Evolutionary conservation across 2,113 vertebrate genomes (phyloP).

Genomic region (Formicarius rufipectus): DNA sequence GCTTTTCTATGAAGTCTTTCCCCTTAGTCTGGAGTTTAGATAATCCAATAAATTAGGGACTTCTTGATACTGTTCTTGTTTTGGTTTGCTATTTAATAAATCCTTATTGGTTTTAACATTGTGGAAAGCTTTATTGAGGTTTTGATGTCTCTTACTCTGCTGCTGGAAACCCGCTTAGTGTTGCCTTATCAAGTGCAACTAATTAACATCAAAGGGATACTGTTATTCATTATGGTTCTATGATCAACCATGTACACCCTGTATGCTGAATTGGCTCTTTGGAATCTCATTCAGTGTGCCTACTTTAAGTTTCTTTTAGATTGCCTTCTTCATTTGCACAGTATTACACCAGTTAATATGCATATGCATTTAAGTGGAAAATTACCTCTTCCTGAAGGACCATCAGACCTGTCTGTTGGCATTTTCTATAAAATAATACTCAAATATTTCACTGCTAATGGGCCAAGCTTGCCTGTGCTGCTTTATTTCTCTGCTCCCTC

Average conservation of each 20-base stretch:
- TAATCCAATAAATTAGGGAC: background rate
- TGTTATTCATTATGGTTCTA: slow-evolving; percentile 59
- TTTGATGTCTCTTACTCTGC: slow-evolving; percentile 25
- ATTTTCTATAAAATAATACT: background rate
- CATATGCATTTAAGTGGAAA: slow-evolving; percentile 62
- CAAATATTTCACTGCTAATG: background rate
- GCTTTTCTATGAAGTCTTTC: background rate
- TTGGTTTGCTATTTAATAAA: background rate
- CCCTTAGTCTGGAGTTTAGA: background rate
- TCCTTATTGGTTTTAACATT: background rate
- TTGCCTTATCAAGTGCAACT: slow-evolving; percentile 58
- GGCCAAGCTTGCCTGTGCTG: background rate
- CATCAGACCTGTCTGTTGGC: slow-evolving; percentile 22
- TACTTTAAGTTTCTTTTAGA: background rate
- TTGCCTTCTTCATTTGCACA: slow-evolving; percentile 28
- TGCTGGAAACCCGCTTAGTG: slow-evolving; percentile 15
- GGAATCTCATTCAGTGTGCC: slow-evolving; percentile 7
- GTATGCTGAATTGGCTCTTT: slow-evolving; percentile 59
- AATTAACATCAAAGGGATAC: slow-evolving; percentile 65
- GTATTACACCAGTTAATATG: slow-evolving; percentile 32
- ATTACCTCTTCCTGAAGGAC: slow-evolving; percentile 50
- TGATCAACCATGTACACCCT: slow-evolving; percentile 37
- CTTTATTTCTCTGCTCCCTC: background rate
- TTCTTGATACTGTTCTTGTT: background rate
- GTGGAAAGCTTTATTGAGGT: slow-evolving; percentile 2